Evolutionary conservation across 2,113 vertebrate species (phyloP).

Genomic region (Mastomys natalensis): DNA sequence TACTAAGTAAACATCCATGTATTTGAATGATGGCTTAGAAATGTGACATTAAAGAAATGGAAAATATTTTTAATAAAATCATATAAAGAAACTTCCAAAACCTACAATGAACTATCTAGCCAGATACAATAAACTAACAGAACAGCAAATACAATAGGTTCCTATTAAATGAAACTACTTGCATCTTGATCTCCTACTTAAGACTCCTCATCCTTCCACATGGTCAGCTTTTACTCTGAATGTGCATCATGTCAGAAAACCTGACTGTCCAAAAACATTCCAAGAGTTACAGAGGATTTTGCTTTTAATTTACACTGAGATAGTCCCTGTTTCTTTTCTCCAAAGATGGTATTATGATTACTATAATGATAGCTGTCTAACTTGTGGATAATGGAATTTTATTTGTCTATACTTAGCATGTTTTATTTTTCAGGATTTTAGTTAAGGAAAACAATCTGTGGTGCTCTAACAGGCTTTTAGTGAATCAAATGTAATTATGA

Average conservation of each 20-base stretch:
- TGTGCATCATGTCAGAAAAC: not conserved
- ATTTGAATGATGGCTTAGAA: not conserved
- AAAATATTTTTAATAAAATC: not conserved
- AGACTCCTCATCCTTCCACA: not conserved
- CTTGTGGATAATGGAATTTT: not conserved
- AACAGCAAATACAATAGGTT: not conserved
- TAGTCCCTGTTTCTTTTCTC: not conserved
- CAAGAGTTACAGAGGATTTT: not conserved
- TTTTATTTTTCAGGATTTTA: not conserved
- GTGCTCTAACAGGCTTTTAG: constrained; percentile 57
- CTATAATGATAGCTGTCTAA: not conserved
- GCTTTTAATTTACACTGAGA: not conserved
- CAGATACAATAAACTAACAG: not conserved
- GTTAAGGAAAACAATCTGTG: constrained; percentile 77
- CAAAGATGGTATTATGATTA: not conserved
- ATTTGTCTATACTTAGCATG: not conserved
- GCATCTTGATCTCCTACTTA: not conserved
- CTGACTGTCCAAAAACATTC: not conserved
- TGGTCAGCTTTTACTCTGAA: not conserved
- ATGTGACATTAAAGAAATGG: not conserved
- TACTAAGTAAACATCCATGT: not conserved
- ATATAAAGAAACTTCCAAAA: not conserved
- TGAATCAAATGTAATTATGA: constrained; percentile 49
- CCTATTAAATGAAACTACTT: not conserved
- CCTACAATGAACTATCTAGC: not conserved